Evolutionary conservation across 2,797 vertebrate genomes (phyloP).

Genomic region (Anisognathus igniventris): DNA sequence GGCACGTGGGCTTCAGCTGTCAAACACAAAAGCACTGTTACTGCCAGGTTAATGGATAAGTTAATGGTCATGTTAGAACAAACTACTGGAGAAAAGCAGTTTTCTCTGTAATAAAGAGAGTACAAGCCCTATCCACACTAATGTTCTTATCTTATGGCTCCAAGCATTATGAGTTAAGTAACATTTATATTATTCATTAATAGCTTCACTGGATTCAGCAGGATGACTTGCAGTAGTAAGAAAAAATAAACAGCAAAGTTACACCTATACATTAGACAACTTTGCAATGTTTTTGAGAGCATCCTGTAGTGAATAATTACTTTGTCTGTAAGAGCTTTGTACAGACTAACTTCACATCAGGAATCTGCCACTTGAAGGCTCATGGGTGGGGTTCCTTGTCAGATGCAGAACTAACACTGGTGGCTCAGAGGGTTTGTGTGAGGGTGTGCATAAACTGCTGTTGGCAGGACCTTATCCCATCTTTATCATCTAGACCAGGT

Average conservation of each 20-base stretch:
- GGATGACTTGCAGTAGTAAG: neutral
- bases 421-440: neutral
- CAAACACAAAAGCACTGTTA: constrained; percentile 25
- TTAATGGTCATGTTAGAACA: neutral
- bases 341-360: neutral
- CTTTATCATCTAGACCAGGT: neutral
- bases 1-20: constrained; percentile 75
- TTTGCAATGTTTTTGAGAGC: neutral
- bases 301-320: neutral
- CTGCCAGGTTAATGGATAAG: neutral
- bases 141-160: neutral
- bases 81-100: neutral
- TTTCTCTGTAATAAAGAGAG: neutral
- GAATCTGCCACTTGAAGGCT: neutral
- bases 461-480: neutral
- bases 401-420: neutral
- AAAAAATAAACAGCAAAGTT: neutral
- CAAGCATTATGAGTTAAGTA: neutral
- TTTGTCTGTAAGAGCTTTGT: neutral
- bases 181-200: neutral
- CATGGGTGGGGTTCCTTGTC: neutral
- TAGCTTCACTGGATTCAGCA: neutral
- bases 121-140: neutral
- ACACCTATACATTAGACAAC: neutral
- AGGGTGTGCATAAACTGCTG: neutral